Base-by-base conservation (phyloP, 1,140 invertebrate species). In the Spodoptera frugiperda region DNA sequence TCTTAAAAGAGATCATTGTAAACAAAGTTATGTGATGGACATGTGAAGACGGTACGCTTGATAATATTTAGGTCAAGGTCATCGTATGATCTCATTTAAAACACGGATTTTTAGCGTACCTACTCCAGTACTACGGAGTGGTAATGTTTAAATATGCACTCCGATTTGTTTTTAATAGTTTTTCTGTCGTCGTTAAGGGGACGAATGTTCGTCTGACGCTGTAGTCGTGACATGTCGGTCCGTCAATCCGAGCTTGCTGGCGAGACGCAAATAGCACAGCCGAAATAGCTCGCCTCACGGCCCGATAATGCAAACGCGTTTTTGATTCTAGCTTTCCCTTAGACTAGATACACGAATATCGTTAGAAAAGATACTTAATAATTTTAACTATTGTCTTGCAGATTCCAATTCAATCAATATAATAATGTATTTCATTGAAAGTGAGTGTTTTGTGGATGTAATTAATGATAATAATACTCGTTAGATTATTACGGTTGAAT, bases 201-300 rank as follows among this genome's bases (percentile, higher is more conserved):
- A 87, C 33, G 81, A 88, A 86, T 85, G 79, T 82, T 79, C 76
- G 84, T 78, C 79, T 88, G 84, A 89, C 86, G 89, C 84, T 81
- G 84, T 82, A 85, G 81, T 86, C 89, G 87, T 92, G 91, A 92
- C 90, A 92, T 81, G 87, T 89, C 89, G 88, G 90, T 88, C 89
- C 91, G 91, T 93, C 91, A 93, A 93, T 94, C 91, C 87, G 85
- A 87, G 91, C 88, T 87, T 89, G 91, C 91, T 89, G 84, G 86
- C 89, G 84, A 76, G 90, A 87, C 90, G 83, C 80, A 93, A 94
- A 93, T 93, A 94, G 91, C 87, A 78, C 83, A 77, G 83, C 91
- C 78, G 82, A 93, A 94, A 94, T 94, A 94, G 90, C 88, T 88
- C 88, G 84, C 90, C 85, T 88, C 90, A 86, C 90, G 84, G 86